Base-by-base conservation (phyloP, 2,888 invertebrate genomes). In the Conomelus anceps region DNA sequence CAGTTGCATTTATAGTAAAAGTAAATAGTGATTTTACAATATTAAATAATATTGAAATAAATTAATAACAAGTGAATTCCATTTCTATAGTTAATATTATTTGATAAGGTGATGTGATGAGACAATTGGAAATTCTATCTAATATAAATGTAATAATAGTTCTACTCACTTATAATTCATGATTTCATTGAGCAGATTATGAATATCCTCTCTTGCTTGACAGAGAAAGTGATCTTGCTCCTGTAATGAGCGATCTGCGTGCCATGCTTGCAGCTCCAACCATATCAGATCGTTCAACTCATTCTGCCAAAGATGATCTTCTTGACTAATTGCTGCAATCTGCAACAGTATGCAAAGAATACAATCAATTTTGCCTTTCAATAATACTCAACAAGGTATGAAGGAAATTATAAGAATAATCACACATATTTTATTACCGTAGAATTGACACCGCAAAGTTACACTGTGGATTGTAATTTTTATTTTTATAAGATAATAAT, bases 221-320 rank as follows among this genome's bases (percentile, higher is more conserved):
- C 96, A 96, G 22, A 98, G 94, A 93, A 95, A 96, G 89, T 95
- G 95, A 93, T 98, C 98, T 93, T 98, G 97, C 92, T 97, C 96
- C 88, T 96, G 95, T 22, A 96, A 94, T 0, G 95, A 95, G 87
- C 97, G 94, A 91, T 97, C 97, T 0, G 97, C 96, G 91, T 97
- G 95, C 94, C 96, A 96, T 0, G 98, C 98, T 93, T 97, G 97
- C 90, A 98, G 94, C 94, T 98, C 98, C 91, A 98, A 93, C 98
- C 98, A 98, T 91, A 98, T 97, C 91, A 98, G 94, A 93, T 98
- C 98, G 93, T 97, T 97, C 88, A 97, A 93, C 94, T 97, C 97
- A 91, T 96, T 97, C 93, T 98, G 97, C 97, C 97, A 98, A 85
- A 97, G 94, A 90, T 97, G 96, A 93, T 98, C 98, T 93, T 98